phyloP scores from a whole-genome alignment of 2,113 vertebrate genomes.

The Thalassarche chlororhynchos region DNA sequence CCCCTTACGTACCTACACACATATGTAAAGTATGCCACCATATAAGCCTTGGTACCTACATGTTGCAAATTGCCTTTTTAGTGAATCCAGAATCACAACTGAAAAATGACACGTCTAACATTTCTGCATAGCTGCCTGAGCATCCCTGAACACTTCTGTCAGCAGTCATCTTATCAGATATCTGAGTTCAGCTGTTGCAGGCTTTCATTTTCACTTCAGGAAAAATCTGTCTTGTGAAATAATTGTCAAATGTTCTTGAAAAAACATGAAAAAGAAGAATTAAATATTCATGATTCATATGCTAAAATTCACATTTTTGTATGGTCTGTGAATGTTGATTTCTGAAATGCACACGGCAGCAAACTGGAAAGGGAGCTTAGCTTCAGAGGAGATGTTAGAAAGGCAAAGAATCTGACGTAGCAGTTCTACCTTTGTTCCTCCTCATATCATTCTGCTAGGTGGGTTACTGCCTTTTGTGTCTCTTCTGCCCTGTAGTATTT shows the following conservation, averaged over 20 bases:
- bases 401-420: not conserved
- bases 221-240: slow-evolving; percentile 27
- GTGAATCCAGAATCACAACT: not conserved
- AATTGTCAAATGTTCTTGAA: slow-evolving; percentile 34
- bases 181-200: slow-evolving; percentile 10
- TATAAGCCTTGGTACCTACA: not conserved
- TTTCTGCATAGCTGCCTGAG: slow-evolving; percentile 28
- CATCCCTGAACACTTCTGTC: not conserved
- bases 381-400: not conserved
- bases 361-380: not conserved
- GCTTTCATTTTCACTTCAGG: not conserved
- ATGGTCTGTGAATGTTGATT: not conserved
- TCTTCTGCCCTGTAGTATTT: not conserved
- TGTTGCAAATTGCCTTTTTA: not conserved
- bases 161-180: slow-evolving; percentile 46
- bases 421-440: not conserved
- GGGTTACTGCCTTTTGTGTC: not conserved
- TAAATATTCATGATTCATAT: slow-evolving; percentile 11
- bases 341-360: not conserved
- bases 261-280: not conserved
- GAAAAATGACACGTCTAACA: slow-evolving; percentile 2
- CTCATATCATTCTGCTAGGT: not conserved
- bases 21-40: not conserved
- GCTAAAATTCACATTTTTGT: not conserved
- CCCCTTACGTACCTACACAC: no score